phyloP scores from a whole-genome alignment of 2,888 invertebrate species.

The Dolomedes plantarius region DNA sequence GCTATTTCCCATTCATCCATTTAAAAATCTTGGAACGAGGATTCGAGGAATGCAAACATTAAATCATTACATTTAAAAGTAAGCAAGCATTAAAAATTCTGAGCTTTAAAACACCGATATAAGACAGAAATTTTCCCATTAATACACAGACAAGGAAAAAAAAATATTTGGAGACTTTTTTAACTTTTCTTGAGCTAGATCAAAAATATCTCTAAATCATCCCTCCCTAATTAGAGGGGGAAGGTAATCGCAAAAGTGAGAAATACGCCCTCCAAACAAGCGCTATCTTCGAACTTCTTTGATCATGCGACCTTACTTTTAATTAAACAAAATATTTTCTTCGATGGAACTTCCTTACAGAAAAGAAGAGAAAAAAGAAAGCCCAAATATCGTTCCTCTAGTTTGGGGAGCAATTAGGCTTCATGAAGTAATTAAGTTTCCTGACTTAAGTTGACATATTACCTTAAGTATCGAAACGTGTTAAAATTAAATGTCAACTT shows the following conservation, averaged over 20 bases:
- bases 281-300: slow-evolving; percentile 41
- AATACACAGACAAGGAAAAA: too few species aligned
- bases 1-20: too few species aligned
- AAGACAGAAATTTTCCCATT: too few species aligned
- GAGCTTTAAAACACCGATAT: too few species aligned
- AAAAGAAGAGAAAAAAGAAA: slow-evolving; percentile 20
- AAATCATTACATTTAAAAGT: too few species aligned
- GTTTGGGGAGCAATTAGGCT: slow-evolving; percentile 66
- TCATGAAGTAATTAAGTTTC: slow-evolving; percentile 67
- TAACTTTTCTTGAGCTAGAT: background rate
- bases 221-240: slow-evolving; percentile 26
- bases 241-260: background rate
- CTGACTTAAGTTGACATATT: slow-evolving; percentile 61
- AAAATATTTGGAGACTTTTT: too few species aligned
- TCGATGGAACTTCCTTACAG: slow-evolving; percentile 7
- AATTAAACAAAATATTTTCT: slow-evolving; percentile 70
- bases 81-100: too few species aligned
- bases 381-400: slow-evolving; percentile 12
- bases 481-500: slow-evolving; percentile 69
- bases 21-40: too few species aligned
- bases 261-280: slow-evolving; percentile 27
- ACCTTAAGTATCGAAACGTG: slow-evolving; percentile 61
- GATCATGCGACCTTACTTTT: slow-evolving; percentile 42
- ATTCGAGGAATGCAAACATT: too few species aligned
- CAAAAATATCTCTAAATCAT: slow-evolving; percentile 40